Percentiles rank a stretch among this genome's conserved stretches.
phyloP scores from a whole-genome alignment of 2,888 invertebrate genomes.

The Hecatera dysodea region DNA sequence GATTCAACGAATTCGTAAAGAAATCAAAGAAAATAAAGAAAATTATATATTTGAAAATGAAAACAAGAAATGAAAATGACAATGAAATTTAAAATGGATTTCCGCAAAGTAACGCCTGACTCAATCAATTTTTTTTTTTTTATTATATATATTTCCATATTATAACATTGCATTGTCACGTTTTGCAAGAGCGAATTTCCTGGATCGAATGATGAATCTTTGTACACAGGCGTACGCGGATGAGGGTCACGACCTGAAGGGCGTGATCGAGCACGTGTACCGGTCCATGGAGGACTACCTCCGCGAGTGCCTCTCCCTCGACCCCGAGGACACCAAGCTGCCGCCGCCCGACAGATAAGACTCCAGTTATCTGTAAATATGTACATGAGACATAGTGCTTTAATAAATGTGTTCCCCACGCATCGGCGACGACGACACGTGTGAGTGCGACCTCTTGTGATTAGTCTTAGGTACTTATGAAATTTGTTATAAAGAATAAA shows the following conservation, averaged over 20 bases:
- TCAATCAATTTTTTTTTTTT: too few species aligned
- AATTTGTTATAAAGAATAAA: constrained; percentile 72
- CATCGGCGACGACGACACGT: constrained; percentile 70
- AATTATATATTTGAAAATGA: too few species aligned
- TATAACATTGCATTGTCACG: too few species aligned
- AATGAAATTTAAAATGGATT: too few species aligned
- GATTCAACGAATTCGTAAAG: not conserved
- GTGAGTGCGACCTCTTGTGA: constrained; percentile 67
- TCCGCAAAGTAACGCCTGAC: too few species aligned
- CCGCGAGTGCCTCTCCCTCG: constrained; percentile 96
- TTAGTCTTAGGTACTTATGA: constrained; percentile 76
- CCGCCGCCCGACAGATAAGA: constrained; percentile 91
- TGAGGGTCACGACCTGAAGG: constrained; percentile 96
- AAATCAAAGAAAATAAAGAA: not conserved
- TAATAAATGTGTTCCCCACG: constrained; percentile 88
- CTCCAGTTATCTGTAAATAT: constrained; percentile 85
- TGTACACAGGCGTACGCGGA: constrained; percentile 96
- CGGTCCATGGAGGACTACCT: constrained; percentile 98
- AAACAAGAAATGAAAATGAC: too few species aligned
- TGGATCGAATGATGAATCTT: not conserved
- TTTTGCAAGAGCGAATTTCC: not conserved
- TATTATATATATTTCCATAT: too few species aligned
- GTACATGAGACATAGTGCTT: constrained; percentile 88
- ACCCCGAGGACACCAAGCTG: constrained; percentile 93
- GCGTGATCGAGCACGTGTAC: constrained; percentile 97